Evolutionary conservation across 2,888 invertebrate genomes (phyloP), one percentile per base, ranked within the genome.

Genomic region (Habroteleia sp.): DNA sequence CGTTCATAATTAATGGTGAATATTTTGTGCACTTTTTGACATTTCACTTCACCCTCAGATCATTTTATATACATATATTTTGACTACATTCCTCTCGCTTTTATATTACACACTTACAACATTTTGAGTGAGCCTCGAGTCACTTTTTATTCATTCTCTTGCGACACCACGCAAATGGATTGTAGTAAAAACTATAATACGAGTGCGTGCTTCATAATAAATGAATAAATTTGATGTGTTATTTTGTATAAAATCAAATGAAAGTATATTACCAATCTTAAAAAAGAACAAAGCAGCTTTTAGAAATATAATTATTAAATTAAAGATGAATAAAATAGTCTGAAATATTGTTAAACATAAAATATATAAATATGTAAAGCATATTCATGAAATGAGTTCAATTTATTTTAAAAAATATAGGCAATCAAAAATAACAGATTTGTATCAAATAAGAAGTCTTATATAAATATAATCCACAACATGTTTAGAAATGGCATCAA

Each of bases 11-110:
- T 82, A 79, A 81, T 75, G 79, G 77, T 81, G 82, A 84, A 79
- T 62, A 54, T 81, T 82, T 82, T 85, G 86, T 86, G 86, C 86
- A 86, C 86, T 87, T 87, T 85, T 85, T 87, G 85, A 85, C 82
- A 84, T 84, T 86, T 86, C 86, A 86, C 85, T 84, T 85, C 81
- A 83, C 83, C 84, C 84, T 85, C 86, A 85, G 85, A 86, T 87
- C 85, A 85, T 86, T 85, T 84, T 69, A 69, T 69, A 17, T 60
- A 86, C 85, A 85, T 82, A 82, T 76, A 74, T 74, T 79, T 80
- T 77, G 83, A 82, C 41, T 63, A 72, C 20, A 25, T 20, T 27
- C 39, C 35, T 71, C 42, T 48, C 50, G 16, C 42, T 84, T 84
- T 84, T 85, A 84, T 83, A 82, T 83, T 84, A 84, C 83, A 84